Conservation (phyloP, 1,140 invertebrate genomes). For the Drosophila tropicalis region DNA sequence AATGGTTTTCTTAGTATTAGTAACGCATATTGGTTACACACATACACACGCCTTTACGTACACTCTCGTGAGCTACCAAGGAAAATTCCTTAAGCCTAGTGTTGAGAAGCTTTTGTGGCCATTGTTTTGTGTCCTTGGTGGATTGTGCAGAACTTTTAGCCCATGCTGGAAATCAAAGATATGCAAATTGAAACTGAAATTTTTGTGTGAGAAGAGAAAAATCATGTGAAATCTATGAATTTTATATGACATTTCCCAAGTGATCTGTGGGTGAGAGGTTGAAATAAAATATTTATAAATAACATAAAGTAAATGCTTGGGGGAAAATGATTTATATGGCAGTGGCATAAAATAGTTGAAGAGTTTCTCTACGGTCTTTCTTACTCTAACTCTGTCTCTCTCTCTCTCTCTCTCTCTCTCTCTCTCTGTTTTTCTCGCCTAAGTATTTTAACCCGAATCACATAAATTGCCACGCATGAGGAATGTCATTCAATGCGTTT, state of each 20-base stretch:
- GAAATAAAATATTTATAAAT: conserved; percentile 71
- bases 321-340: conserved; percentile 76
- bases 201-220: conserved; percentile 30
- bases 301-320: conserved; percentile 67
- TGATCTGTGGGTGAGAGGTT: conserved; percentile 33
- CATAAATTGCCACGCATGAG: conserved; percentile 77
- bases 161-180: conserved; percentile 74
- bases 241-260: conserved; percentile 72
- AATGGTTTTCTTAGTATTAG: conserved; percentile 74
- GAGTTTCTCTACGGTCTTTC: conserved; percentile 39
- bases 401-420: conserved; percentile 30
- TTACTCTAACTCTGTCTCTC: no score
- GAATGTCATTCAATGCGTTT: conserved; percentile 70
- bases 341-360: conserved; percentile 62
- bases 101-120: conserved; percentile 57
- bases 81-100: conserved; percentile 54
- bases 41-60: conserved; percentile 35
- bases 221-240: conserved; percentile 51
- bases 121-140: conserved; percentile 73
- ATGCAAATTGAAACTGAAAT: conserved; percentile 82
- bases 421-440: conserved; percentile 33
- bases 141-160: conserved; percentile 50
- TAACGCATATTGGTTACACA: conserved; percentile 72
- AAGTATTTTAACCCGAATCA: conserved; percentile 36
- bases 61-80: conserved; percentile 24